These are phyloP conservation scores for Rutpela maculata DNA, from an alignment of 2,888 invertebrate genomes.

Conservation along the genomic window DNA sequence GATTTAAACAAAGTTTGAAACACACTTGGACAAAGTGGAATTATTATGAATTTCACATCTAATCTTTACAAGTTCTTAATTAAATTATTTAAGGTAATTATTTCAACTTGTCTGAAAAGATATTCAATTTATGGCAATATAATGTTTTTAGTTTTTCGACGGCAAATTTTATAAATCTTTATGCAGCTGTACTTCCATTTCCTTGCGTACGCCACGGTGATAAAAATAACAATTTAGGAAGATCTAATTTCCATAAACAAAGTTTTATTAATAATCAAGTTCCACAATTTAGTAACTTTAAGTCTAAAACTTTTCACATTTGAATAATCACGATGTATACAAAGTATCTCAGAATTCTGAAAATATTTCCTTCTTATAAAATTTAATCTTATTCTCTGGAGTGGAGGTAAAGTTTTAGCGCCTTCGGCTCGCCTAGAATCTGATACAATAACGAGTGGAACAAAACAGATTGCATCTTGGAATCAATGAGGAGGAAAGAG, in stretches of 20 bases:
- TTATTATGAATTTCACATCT: background rate
- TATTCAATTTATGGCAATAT: background rate
- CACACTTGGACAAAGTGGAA: background rate
- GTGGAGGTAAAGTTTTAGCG: constrained; percentile 54
- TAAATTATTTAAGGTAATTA: background rate
- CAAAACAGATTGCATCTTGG: constrained; percentile 55
- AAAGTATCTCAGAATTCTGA: constrained; percentile 55
- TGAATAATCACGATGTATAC: constrained; percentile 61
- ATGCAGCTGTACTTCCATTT: constrained; percentile 11
- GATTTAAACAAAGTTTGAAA: background rate
- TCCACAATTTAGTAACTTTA: constrained; percentile 59
- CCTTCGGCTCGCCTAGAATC: constrained; percentile 48
- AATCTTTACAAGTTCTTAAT: background rate
- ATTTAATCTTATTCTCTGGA: constrained; percentile 59
- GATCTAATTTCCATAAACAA: constrained; percentile 56
- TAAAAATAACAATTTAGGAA: constrained; percentile 33
- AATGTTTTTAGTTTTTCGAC: background rate
- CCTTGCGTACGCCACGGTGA: background rate
- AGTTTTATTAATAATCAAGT: constrained; percentile 63
- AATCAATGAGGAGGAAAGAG: constrained; percentile 45
- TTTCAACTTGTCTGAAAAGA: background rate
- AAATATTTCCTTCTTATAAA: constrained; percentile 57
- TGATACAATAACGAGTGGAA: constrained; percentile 55
- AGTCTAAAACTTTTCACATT: constrained; percentile 61
- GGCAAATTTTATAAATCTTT: background rate